Base-by-base conservation (phyloP, 1,140 invertebrate genomes). In the Diorhabda elongata region DNA sequence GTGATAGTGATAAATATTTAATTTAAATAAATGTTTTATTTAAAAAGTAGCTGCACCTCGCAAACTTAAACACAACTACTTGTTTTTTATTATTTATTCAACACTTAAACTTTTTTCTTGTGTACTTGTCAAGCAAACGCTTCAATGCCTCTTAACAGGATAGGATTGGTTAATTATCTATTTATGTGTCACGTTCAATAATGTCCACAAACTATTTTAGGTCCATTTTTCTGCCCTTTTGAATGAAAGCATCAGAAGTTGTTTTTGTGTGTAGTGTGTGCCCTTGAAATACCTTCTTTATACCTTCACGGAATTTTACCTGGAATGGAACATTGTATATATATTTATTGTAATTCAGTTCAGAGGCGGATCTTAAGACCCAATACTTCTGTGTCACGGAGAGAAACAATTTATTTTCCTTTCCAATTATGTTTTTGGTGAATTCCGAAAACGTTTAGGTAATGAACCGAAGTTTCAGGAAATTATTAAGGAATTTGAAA, bases 241-340 rank as follows among this genome's bases (percentile, higher is more conserved):
- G 47, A 52, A 52, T 8, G 47, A 52, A 3, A 4, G 47, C 47
- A 52, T n/a, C n/a, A 52, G 47, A 52, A 52, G 47, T 6, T 52
- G 6, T 6, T 52, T 52, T 52, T 52, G 47, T 52, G 47, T 52
- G 47, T 52, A n/a, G 47, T 52, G 47, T 52, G 47, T 52, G 47
- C 6, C 47, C n/a, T 52, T 52, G 6, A 52, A 52, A 52, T n/a
- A 52, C 6, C 6, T 52, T 52, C n/a, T n/a, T 52, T n/a, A 52
- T 52, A 52, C 47, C 47, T 52, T 52, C 47, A 52, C 47, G 47
- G 47, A 52, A 52, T 52, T 52, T 52, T 52, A 52, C 47, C 47
- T 52, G 47, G 6, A 52, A 52, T 52, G 6, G n/a, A 52, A 52
- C n/a, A 52, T 8, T 8, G n/a, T 52, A n/a, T 8, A 4, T 52